phyloP scores from a whole-genome alignment of 1,140 invertebrate genomes.

The Daktulosphaira vitifoliae region DNA sequence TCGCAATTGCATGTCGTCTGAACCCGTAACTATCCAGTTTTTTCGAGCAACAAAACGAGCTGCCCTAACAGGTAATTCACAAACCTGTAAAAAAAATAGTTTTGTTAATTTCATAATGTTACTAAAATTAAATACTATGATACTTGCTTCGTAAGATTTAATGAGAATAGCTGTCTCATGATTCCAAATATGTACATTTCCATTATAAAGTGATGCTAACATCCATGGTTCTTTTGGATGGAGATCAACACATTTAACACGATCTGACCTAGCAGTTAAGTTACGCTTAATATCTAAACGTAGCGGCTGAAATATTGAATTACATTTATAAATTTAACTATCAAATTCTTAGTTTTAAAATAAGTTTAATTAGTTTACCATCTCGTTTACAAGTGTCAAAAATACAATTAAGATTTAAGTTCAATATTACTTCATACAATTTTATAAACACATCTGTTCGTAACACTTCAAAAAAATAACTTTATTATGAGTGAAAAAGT shows the following conservation, averaged over 20 bases:
- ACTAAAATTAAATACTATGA: background rate
- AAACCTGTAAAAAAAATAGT: conserved; percentile 53
- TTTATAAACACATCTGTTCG: no score
- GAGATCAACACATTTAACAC: conserved; percentile 96
- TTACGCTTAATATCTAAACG: conserved; percentile 96
- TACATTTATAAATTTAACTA: no score
- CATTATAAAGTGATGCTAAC: conserved; percentile 94
- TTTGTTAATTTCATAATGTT: no score
- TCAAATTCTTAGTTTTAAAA: no score
- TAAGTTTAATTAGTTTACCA: no score
- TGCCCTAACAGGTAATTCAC: conserved; percentile 89
- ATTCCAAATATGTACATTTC: conserved; percentile 99
- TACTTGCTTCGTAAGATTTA: conserved; percentile 76
- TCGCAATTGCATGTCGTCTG: conserved; percentile 90
- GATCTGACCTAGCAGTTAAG: conserved; percentile 90
- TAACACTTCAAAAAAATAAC: no score
- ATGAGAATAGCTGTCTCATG: conserved; percentile 87
- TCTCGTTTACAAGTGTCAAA: no score
- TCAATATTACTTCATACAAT: no score
- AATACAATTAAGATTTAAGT: no score
- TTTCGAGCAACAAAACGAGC: conserved; percentile 95
- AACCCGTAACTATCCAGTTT: conserved; percentile 97
- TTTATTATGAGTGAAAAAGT: no score
- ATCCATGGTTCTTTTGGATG: conserved; percentile 98
- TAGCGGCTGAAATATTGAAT: conserved; percentile 80